phyloP scores from a whole-genome alignment of 2,888 invertebrate species.

The Heliconius ismenius region DNA sequence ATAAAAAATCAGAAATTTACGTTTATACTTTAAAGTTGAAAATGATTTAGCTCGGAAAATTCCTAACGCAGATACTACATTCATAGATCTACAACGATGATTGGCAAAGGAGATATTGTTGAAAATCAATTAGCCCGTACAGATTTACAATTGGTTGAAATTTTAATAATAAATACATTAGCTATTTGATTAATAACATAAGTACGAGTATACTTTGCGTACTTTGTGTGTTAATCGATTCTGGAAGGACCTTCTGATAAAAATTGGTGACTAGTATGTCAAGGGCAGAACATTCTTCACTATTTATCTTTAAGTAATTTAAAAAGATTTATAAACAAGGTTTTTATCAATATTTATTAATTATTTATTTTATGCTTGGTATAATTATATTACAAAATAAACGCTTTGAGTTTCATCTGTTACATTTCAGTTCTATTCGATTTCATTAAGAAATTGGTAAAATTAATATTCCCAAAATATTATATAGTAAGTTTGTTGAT shows the following conservation, averaged over 20 bases:
- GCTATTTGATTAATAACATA: neutral
- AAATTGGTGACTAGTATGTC: conserved; percentile 42
- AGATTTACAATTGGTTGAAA: neutral
- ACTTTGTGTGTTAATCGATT: conserved; percentile 41
- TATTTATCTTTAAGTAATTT: conserved; percentile 1
- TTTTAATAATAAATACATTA: conserved; percentile 6
- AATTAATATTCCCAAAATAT: too few species aligned
- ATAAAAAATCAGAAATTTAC: too few species aligned
- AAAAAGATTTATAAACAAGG: neutral
- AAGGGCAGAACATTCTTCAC: conserved; percentile 39
- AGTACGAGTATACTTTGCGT: neutral
- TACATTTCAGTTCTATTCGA: too few species aligned
- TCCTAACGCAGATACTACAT: too few species aligned
- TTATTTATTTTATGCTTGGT: too few species aligned
- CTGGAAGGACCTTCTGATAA: conserved; percentile 36
- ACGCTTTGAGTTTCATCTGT: too few species aligned
- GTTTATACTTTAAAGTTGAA: too few species aligned
- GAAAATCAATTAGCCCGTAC: neutral
- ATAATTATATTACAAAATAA: too few species aligned
- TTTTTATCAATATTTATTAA: too few species aligned
- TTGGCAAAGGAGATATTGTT: neutral
- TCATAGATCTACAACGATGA: neutral
- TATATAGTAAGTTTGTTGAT: too few species aligned
- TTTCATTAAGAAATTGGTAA: too few species aligned
- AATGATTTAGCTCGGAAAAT: too few species aligned